Evolutionary conservation across 2,113 vertebrate genomes (phyloP), one percentile per base, ranked within the genome.

Genomic region (Falcunculus frontatus): DNA sequence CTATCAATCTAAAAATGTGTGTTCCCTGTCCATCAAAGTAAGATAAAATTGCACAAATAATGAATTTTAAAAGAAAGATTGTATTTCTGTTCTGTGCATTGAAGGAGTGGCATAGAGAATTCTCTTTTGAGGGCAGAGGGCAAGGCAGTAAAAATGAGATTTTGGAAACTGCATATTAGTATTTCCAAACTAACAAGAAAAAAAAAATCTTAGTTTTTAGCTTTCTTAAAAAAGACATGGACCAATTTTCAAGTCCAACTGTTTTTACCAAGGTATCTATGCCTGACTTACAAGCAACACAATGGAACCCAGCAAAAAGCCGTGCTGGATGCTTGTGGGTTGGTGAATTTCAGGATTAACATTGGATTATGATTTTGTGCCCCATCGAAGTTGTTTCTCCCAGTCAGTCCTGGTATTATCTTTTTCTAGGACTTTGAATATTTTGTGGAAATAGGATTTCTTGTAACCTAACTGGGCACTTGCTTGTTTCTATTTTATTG

Each of bases 241-340:
- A 56, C 9, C 13, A 17, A 8, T 77, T 65, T 84, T 62, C 59
- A 93, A 84, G 23, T 78, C n/a, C 35, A 52, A 0, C 12, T 50
- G 5, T 35, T 90, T 83, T 81, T 74, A 18, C 12, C 1, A 50
- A 69, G 20, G 9, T 49, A 56, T 77, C 59, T 84, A 16, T 67
- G 35, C 13, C 74, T 75, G 52, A 63, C 6, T 39, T 76, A n/a
- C 4, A 30, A 60, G 21, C 0, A 0, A 60, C 32, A 80, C 9
- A 69, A 9, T 8, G 41, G 18, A 64, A 49, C 17, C 11, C 19
- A 27, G 10, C 4, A 44, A 50, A 84, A 84, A 70, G 6, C 29
- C 76, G 5, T 60, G 22, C 42, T 52, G 27, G 32, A 25, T 69
- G 17, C 27, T n/a, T 53, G 55, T 22, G 10, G 4, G 32, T 76